Conservation (phyloP, 2,113 vertebrate species). For the Emydocephalus ijimae region DNA sequence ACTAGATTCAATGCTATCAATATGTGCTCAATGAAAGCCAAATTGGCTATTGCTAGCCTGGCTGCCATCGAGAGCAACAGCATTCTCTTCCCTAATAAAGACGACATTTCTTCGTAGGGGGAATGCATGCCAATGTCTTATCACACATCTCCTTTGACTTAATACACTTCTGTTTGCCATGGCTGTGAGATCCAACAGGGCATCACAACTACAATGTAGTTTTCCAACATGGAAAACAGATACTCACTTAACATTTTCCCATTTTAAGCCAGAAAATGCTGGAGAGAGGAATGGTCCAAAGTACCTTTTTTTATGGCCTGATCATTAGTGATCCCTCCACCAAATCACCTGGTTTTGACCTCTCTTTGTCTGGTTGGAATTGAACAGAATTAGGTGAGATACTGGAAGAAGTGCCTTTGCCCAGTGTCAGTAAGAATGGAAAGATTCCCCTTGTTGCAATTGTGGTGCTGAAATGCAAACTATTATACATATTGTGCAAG, state of each 20-base stretch:
- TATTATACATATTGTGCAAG: not conserved
- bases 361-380: not conserved
- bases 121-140: not conserved
- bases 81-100: not conserved
- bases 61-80: not conserved
- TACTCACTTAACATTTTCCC: no score
- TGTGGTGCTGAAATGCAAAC: not conserved
- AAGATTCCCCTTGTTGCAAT: not conserved
- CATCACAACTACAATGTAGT: not conserved
- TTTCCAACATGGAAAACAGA: not conserved
- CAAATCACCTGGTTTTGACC: not conserved
- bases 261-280: not conserved
- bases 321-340: not conserved
- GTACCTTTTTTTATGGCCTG: not conserved
- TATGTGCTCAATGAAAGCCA: not conserved
- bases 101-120: not conserved
- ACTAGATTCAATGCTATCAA: not conserved
- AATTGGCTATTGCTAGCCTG: not conserved
- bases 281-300: no score
- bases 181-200: not conserved
- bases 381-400: not conserved
- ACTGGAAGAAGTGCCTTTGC: not conserved
- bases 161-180: not conserved
- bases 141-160: not conserved
- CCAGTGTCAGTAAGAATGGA: not conserved